phyloP scores from a whole-genome alignment of 2,113 vertebrate species.

The Falco punctatus region DNA sequence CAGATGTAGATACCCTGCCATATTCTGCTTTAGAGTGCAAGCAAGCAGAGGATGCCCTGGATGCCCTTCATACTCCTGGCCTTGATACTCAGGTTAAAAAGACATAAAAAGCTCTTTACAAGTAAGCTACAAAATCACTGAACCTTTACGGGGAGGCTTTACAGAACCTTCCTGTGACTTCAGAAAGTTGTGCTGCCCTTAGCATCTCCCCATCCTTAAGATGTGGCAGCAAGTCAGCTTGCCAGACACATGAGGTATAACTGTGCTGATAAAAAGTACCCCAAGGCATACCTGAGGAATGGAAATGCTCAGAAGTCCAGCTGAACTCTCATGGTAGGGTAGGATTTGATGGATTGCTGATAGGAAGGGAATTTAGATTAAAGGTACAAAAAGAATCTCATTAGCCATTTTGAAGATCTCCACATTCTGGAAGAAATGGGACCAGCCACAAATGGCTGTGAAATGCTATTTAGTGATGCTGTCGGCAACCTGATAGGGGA shows the following conservation, averaged over 20 bases:
- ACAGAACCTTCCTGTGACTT: neutral
- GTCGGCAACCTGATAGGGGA: neutral
- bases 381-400: neutral
- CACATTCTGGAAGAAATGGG: rapidly evolving
- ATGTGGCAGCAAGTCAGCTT: neutral
- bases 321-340: neutral
- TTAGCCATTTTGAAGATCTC: neutral
- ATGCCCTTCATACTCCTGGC: neutral
- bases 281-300: neutral
- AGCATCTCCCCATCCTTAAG: neutral
- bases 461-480: neutral
- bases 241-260: neutral
- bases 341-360: neutral
- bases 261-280: neutral
- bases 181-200: neutral
- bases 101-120: neutral
- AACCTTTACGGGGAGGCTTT: neutral
- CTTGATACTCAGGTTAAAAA: neutral
- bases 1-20: neutral
- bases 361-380: neutral
- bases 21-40: constrained; percentile 4
- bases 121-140: neutral
- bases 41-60: neutral
- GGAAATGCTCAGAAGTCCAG: neutral
- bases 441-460: neutral